Evolutionary conservation across 1,140 invertebrate species (phyloP), one percentile per base, ranked within the genome.

Genomic region (Orchesella cincta): DNA sequence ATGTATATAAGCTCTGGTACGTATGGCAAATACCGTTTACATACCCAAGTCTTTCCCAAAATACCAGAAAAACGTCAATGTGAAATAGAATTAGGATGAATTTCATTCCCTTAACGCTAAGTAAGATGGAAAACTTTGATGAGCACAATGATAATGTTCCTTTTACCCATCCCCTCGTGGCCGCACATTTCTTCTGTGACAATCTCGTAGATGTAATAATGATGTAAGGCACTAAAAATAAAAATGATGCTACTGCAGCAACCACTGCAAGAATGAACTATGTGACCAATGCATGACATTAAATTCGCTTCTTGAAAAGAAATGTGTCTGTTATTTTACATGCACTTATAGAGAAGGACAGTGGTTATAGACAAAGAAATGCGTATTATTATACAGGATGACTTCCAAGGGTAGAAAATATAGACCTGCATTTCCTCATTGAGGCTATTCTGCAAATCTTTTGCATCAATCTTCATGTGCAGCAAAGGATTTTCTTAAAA

Each of bases 21-120:
- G n/a, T n/a, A n/a, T n/a, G n/a, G n/a, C n/a, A n/a, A n/a, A n/a
- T n/a, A n/a, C n/a, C n/a, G n/a, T n/a, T n/a, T n/a, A n/a, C n/a
- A n/a, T n/a, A n/a, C n/a, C n/a, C n/a, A n/a, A n/a, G n/a, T n/a
- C n/a, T n/a, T n/a, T n/a, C n/a, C n/a, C n/a, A 62, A 75, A 52
- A 75, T 34, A 35, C 57, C 31, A 71, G 76, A 18, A 54, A 62
- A 35, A n/a, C 35, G 62, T 79, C 75, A 51, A 73, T 12, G 12
- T 23, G 75, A 75, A 78, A 79, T 76, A 57, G 78, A 81, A 81
- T 81, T 81, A 81, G 78, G 76, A 81, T 81, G 71, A 77, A 81
- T 79, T 79, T 76, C 46, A 76, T 77, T 81, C 67, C 77, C 75
- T 76, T 57, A 54, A 33, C 62, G 76, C 62, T 67, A 67, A 67